Conservation (phyloP, 2,797 vertebrate genomes). For the Eleutherodactylus coqui region DNA sequence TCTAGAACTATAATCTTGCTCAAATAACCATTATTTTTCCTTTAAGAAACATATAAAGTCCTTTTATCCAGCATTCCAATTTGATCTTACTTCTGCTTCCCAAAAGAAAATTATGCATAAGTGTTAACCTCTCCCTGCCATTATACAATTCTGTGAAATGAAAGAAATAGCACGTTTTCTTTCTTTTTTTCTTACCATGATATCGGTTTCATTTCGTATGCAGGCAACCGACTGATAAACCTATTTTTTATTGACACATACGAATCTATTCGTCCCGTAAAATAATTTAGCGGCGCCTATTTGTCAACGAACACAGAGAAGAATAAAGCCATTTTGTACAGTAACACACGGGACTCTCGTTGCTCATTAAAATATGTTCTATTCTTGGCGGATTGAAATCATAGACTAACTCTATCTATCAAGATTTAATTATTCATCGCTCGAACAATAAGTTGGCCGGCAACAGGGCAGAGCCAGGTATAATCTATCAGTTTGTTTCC, state of each 20-base stretch:
- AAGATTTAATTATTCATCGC: slow-evolving; percentile 53
- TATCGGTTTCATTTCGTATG: slow-evolving; percentile 37
- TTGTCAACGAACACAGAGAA: slow-evolving; percentile 1
- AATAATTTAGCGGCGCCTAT: slow-evolving; percentile 28
- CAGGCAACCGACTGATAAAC: slow-evolving; percentile 32
- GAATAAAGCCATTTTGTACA: slow-evolving; percentile 33
- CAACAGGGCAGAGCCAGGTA: slow-evolving; percentile 38
- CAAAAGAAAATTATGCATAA: slow-evolving; percentile 49
- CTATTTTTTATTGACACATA: slow-evolving; percentile 29
- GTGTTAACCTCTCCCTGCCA: slow-evolving; percentile 50
- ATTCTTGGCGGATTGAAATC: slow-evolving; percentile 40
- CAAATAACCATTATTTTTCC: slow-evolving; percentile 74
- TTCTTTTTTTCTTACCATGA: slow-evolving; percentile 21
- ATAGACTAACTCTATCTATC: slow-evolving; percentile 49
- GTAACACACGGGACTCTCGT: slow-evolving; percentile 2
- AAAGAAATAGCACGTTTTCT: slow-evolving; percentile 35
- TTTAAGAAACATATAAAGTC: slow-evolving; percentile 64
- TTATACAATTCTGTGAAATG: slow-evolving; percentile 45
- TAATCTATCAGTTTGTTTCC: slow-evolving; percentile 44
- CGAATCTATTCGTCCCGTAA: slow-evolving; percentile 14
- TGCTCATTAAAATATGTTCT: slow-evolving; percentile 38
- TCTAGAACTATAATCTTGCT: slow-evolving; percentile 70
- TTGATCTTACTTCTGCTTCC: slow-evolving; percentile 68
- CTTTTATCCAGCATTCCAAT: slow-evolving; percentile 72
- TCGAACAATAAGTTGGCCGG: slow-evolving; percentile 44